These are phyloP conservation scores for Caenorhabditis sp. DNA, from an alignment of 2,888 invertebrate species.

Conservation along the genomic window DNA sequence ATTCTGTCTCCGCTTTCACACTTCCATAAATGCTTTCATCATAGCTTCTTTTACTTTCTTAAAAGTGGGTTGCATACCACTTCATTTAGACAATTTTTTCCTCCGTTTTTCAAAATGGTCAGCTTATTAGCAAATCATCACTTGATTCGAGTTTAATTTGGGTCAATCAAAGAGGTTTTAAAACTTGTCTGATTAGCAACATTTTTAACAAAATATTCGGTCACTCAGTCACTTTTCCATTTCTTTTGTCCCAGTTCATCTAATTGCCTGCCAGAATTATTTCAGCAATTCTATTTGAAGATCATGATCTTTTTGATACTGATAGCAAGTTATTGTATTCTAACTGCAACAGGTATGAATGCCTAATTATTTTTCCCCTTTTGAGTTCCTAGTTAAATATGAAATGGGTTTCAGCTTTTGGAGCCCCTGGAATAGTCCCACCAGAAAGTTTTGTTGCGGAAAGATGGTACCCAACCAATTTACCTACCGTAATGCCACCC, in stretches of 20 bases:
- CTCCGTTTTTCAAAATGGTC: slow-evolving; percentile 10
- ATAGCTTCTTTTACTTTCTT: slow-evolving; percentile 5
- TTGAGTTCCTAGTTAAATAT: no score
- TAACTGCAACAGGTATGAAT: neutral
- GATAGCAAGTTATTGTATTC: neutral
- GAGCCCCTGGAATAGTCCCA: slow-evolving; percentile 67
- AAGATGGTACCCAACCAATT: slow-evolving; percentile 68
- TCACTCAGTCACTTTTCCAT: slow-evolving; percentile 33
- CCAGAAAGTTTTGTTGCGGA: slow-evolving; percentile 68
- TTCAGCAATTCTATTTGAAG: slow-evolving; percentile 28
- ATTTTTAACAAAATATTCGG: slow-evolving; percentile 40
- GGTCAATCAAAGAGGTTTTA: slow-evolving; percentile 43
- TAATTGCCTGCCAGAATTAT: no score
- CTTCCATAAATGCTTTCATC: slow-evolving; percentile 44
- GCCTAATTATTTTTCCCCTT: no score
- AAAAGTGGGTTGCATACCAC: slow-evolving; percentile 24
- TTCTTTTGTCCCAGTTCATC: slow-evolving; percentile 1
- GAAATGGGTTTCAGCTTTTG: slow-evolving; percentile 65
- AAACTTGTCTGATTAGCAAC: slow-evolving; percentile 63
- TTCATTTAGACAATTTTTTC: slow-evolving; percentile 2
- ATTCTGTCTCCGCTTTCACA: slow-evolving; percentile 44
- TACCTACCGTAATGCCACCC: slow-evolving; percentile 70
- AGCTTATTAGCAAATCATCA: slow-evolving; percentile 16
- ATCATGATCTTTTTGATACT: slow-evolving; percentile 24
- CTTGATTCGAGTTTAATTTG: slow-evolving; percentile 30